Conservation (phyloP, 2,888 invertebrate genomes). For the Amphimallon solstitiale region DNA sequence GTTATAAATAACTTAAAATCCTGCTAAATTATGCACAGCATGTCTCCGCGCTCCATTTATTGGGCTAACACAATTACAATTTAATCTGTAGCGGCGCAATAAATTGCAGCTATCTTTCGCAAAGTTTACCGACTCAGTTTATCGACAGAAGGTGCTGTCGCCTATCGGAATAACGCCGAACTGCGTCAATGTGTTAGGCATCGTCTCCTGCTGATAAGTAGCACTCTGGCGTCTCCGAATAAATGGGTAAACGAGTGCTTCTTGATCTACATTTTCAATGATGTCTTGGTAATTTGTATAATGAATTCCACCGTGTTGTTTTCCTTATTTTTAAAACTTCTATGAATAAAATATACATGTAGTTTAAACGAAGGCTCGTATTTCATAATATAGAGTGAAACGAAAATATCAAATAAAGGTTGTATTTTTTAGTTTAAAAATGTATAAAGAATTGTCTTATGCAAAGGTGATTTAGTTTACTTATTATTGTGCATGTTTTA, state of each 20-base stretch:
- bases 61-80: slow-evolving; percentile 30
- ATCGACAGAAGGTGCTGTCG: slow-evolving; percentile 28
- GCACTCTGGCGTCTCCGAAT: background rate
- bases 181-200: slow-evolving; percentile 19
- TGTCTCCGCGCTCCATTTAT: background rate
- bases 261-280: slow-evolving; percentile 8
- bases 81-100: slow-evolving; percentile 22
- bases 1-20: slow-evolving; percentile 6
- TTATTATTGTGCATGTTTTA: no score
- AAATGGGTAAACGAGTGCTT: slow-evolving; percentile 1
- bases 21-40: background rate
- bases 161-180: slow-evolving; percentile 32
- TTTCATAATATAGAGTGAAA: no score
- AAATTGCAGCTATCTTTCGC: slow-evolving; percentile 19
- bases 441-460: no score
- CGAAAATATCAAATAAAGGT: no score
- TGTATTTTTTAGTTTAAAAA: no score
- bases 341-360: slow-evolving; percentile 16
- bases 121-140: slow-evolving; percentile 26
- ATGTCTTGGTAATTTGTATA: slow-evolving; percentile 10
- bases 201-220: slow-evolving; percentile 16
- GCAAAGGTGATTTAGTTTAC: no score
- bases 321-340: background rate
- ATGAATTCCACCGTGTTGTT: background rate
- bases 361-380: background rate